phyloP scores from a whole-genome alignment of 2,113 vertebrate species.

The Apodemus speciosus region DNA sequence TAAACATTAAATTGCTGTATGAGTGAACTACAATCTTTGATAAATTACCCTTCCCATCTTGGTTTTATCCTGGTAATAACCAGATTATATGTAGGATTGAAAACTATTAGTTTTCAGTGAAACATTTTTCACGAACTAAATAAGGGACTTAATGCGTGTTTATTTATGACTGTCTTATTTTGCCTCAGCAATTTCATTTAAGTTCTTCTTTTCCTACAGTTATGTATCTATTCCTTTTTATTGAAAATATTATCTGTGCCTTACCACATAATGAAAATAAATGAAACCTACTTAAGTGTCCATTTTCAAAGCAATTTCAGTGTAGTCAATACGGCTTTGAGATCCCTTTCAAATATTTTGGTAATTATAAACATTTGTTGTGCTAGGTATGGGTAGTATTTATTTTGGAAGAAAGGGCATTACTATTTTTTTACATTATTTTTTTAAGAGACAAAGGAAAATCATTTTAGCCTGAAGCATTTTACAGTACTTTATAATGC shows the following conservation, averaged over 20 bases:
- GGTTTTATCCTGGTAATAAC: slow-evolving; percentile 70
- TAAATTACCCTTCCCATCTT: slow-evolving; percentile 75
- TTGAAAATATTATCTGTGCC: slow-evolving; percentile 63
- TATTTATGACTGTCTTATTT: slow-evolving; percentile 70
- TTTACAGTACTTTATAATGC: slow-evolving; percentile 37
- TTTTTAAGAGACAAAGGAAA: slow-evolving; percentile 34
- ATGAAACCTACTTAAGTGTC: slow-evolving; percentile 64
- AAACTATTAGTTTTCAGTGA: slow-evolving; percentile 72
- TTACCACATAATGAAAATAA: slow-evolving; percentile 64
- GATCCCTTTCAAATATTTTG: slow-evolving; percentile 66
- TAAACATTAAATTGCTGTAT: slow-evolving; percentile 72
- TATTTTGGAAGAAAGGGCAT: slow-evolving; percentile 71
- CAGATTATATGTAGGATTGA: slow-evolving; percentile 65
- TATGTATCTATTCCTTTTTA: slow-evolving; percentile 66
- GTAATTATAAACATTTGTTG: slow-evolving; percentile 41
- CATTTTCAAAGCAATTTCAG: slow-evolving; percentile 63
- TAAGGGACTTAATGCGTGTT: slow-evolving; percentile 65
- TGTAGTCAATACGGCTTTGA: slow-evolving; percentile 67
- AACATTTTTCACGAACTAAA: slow-evolving; percentile 68
- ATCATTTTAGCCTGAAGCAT: slow-evolving; percentile 26
- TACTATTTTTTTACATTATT: slow-evolving; percentile 62
- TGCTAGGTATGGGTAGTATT: slow-evolving; percentile 47
- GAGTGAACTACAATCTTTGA: slow-evolving; percentile 69
- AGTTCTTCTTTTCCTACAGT: slow-evolving; percentile 33
- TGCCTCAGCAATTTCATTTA: slow-evolving; percentile 68